Evolutionary conservation across 2,888 invertebrate genomes (phyloP).

Genomic region (Drosophila mimetica): DNA sequence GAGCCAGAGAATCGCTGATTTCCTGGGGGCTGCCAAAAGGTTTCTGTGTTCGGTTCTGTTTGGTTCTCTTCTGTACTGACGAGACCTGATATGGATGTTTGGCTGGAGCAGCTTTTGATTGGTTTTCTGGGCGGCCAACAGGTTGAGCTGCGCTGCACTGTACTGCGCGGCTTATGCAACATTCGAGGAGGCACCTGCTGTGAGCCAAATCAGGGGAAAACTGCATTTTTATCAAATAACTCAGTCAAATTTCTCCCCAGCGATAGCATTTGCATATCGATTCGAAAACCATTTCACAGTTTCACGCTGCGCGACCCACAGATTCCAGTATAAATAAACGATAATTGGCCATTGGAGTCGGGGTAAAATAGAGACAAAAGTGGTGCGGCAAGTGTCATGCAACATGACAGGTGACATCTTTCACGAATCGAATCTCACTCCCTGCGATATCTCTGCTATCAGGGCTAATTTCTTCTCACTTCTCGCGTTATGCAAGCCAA

Average conservation of each 20-base stretch:
- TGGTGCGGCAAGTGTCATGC: conserved; percentile 36
- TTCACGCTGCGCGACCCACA: conserved; percentile 47
- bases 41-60: conserved; percentile 1
- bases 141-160: conserved; percentile 13
- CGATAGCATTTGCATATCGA: conserved; percentile 69
- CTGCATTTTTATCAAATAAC: conserved; percentile 35
- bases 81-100: conserved; percentile 47
- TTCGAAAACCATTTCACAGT: conserved; percentile 63
- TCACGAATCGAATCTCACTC: conserved; percentile 36
- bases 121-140: conserved; percentile 33
- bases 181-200: conserved; percentile 29
- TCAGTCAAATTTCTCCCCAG: conserved; percentile 41
- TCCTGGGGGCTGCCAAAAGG: conserved; percentile 28
- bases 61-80: conserved; percentile 25
- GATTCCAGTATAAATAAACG: conserved; percentile 40
- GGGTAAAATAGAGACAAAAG: conserved; percentile 12
- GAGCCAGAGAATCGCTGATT: conserved; percentile 11
- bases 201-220: conserved; percentile 22
- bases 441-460: conserved; percentile 32
- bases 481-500: conserved; percentile 54
- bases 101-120: conserved; percentile 22
- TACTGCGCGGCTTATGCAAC: conserved; percentile 33
- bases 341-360: conserved; percentile 30
- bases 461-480: conserved; percentile 73
- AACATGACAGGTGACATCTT: conserved; percentile 61